phyloP scores from a whole-genome alignment of 92 coral and sea anemone genomes.

The Heliopora coerulea region DNA sequence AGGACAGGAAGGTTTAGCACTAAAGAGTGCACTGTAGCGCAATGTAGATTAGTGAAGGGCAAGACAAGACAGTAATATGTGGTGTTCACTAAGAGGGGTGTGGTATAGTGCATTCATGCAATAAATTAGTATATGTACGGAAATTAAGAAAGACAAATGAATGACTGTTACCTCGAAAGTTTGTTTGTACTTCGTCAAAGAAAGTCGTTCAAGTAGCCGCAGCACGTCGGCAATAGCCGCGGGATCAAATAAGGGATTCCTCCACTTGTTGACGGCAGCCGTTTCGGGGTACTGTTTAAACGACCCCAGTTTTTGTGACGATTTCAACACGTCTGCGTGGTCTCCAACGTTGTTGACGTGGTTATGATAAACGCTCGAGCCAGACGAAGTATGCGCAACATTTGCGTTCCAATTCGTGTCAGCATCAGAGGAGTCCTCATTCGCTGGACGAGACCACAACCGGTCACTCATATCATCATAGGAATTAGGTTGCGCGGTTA shows the following conservation, averaged over 20 bases:
- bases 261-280: slow-evolving; percentile 74
- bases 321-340: slow-evolving; percentile 69
- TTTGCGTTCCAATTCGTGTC: slow-evolving; percentile 54
- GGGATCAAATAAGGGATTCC: slow-evolving; percentile 50
- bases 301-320: slow-evolving; percentile 52
- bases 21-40: neutral
- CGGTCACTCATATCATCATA: slow-evolving; percentile 88
- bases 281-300: slow-evolving; percentile 65
- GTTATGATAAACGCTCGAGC: slow-evolving; percentile 70
- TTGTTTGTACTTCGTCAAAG: slow-evolving; percentile 76
- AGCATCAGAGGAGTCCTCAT: neutral
- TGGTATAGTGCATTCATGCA: too few species aligned
- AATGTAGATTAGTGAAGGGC: neutral
- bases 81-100: too few species aligned
- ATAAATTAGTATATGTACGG: too few species aligned
- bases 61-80: too few species aligned
- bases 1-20: too few species aligned
- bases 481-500: slow-evolving; percentile 69
- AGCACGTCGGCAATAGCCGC: slow-evolving; percentile 59
- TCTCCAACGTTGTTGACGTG: slow-evolving; percentile 58
- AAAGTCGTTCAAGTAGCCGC: slow-evolving; percentile 65
- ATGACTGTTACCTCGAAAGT: slow-evolving; percentile 94
- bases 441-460: slow-evolving; percentile 63
- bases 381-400: slow-evolving; percentile 56
- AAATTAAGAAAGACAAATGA: too few species aligned